Conservation (phyloP, 2,797 vertebrate genomes). For the Bovichtus diacanthus region DNA sequence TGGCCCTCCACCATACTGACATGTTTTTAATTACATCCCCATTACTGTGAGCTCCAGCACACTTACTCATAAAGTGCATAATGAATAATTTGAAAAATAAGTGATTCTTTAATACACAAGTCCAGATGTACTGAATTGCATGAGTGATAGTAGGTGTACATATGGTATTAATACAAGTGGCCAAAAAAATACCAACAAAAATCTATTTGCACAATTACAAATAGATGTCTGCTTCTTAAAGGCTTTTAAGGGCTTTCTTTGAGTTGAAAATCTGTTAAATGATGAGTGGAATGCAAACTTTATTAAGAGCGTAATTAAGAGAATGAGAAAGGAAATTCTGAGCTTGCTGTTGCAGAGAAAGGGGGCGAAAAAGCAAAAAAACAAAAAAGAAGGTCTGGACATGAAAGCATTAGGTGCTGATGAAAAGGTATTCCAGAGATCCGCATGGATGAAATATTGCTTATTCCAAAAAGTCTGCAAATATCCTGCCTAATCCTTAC, state of each 20-base stretch:
- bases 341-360: constrained; percentile 30
- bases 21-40: constrained; percentile 77
- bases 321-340: constrained; percentile 28
- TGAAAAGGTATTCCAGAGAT: constrained; percentile 58
- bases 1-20: constrained; percentile 68
- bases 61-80: constrained; percentile 46
- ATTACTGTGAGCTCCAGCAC: constrained; percentile 59
- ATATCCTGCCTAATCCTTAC: constrained; percentile 60
- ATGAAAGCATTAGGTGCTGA: constrained; percentile 49
- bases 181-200: constrained; percentile 19
- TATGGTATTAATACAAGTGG: constrained; percentile 36
- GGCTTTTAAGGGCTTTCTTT: constrained; percentile 4
- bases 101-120: constrained; percentile 36
- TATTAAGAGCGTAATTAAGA: constrained; percentile 51
- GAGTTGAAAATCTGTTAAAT: constrained; percentile 50
- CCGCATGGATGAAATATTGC: constrained; percentile 59
- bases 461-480: constrained; percentile 63
- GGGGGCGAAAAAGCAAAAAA: not conserved
- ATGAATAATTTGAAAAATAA: constrained; percentile 62
- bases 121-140: constrained; percentile 31
- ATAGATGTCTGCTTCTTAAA: constrained; percentile 19
- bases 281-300: constrained; percentile 42
- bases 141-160: constrained; percentile 34
- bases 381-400: not conserved
- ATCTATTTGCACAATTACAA: constrained; percentile 36